Evolutionary conservation across 2,113 vertebrate genomes (phyloP).

Genomic region (Pteropus alecto): DNA sequence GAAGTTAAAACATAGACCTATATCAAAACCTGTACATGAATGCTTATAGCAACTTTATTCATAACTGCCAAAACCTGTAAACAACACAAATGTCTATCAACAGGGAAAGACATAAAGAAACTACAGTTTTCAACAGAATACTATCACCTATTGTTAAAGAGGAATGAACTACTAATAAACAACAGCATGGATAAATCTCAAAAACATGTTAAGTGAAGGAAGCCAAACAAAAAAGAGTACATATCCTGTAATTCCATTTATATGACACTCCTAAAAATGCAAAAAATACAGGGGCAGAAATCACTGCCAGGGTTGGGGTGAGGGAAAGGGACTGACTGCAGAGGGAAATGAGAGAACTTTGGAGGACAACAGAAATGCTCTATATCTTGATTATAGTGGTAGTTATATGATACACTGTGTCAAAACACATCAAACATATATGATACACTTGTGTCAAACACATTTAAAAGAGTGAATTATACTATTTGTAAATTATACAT

Average conservation of each 20-base stretch:
- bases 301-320: neutral
- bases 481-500: slow-evolving; percentile 30
- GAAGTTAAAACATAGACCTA: neutral
- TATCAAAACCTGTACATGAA: neutral
- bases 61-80: neutral
- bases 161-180: neutral
- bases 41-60: neutral
- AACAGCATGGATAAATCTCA: neutral
- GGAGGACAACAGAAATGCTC: neutral
- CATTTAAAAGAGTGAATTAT: neutral
- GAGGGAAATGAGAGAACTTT: neutral
- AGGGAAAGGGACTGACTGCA: neutral
- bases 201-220: neutral
- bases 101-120: neutral
- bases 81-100: neutral
- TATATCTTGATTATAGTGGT: neutral
- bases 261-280: neutral
- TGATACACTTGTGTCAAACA: neutral
- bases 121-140: neutral
- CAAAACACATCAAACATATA: slow-evolving; percentile 9
- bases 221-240: neutral
- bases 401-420: neutral
- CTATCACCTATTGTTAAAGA: neutral
- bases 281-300: neutral
- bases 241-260: neutral